A percentile compares a stretch with the other conserved stretches of the same genome.
Evolutionary conservation across 2,113 vertebrate species (phyloP).

Genomic region (Phyllostomus discolor): DNA sequence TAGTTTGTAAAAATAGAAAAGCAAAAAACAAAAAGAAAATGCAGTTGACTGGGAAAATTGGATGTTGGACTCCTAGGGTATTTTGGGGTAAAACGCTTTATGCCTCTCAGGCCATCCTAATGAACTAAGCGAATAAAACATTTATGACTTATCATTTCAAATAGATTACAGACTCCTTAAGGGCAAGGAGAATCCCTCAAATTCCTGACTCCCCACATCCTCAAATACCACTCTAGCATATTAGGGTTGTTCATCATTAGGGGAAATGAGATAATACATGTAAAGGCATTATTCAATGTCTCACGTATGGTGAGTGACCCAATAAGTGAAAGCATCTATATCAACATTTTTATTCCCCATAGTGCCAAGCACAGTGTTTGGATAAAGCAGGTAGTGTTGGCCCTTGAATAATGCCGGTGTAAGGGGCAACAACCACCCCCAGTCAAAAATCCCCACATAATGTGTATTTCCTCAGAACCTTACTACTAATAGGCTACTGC

Average conservation of each 20-base stretch:
- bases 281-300: neutral
- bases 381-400: neutral
- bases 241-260: neutral
- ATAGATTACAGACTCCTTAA: neutral
- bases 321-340: neutral
- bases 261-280: neutral
- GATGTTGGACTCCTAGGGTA: neutral
- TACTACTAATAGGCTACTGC: neutral
- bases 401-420: neutral
- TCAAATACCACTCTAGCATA: too few relatives aligned
- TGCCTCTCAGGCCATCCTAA: neutral
- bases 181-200: neutral
- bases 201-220: too few relatives aligned
- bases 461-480: neutral
- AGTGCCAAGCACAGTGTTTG: neutral
- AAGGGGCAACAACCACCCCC: neutral
- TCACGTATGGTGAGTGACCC: neutral
- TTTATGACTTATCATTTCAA: constrained; percentile 15
- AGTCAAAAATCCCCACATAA: neutral
- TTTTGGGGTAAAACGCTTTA: neutral
- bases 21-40: neutral
- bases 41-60: neutral
- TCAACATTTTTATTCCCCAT: constrained; percentile 15
- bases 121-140: neutral
- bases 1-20: neutral